A percentile compares a stretch with the other conserved stretches of the same genome.
Conservation (phyloP, 2,113 vertebrate genomes). For the Xiphophorus couchianus region DNA sequence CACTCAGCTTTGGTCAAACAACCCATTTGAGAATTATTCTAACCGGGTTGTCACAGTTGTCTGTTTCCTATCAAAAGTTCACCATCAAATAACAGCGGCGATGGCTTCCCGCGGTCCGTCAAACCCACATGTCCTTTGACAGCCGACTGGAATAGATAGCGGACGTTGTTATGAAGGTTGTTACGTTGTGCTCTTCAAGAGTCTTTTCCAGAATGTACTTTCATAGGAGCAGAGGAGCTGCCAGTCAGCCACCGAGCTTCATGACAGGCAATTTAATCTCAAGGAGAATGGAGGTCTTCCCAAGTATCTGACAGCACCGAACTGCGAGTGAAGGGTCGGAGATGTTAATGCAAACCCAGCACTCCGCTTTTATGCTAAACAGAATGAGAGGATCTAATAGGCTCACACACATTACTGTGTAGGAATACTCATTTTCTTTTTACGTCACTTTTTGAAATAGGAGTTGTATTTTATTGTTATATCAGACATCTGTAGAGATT, state of each 20-base stretch:
- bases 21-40: slow-evolving; percentile 51
- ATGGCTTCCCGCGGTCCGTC: slow-evolving; percentile 41
- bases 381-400: neutral
- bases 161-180: slow-evolving; percentile 63
- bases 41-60: slow-evolving; percentile 41
- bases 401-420: neutral
- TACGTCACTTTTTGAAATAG: neutral
- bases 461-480: neutral
- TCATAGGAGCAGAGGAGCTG: slow-evolving; percentile 67
- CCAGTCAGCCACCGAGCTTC: slow-evolving; percentile 60
- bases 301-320: slow-evolving; percentile 51
- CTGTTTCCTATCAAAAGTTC: slow-evolving; percentile 53
- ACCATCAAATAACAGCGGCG: slow-evolving; percentile 40
- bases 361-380: slow-evolving; percentile 10
- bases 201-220: slow-evolving; percentile 61
- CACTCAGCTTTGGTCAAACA: slow-evolving; percentile 33
- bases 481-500: neutral
- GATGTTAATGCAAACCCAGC: slow-evolving; percentile 1
- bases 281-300: slow-evolving; percentile 58
- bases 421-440: neutral
- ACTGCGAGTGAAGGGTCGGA: slow-evolving; percentile 4
- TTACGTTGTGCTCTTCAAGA: slow-evolving; percentile 50
- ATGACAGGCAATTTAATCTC: slow-evolving; percentile 75
- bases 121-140: slow-evolving; percentile 42
- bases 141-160: slow-evolving; percentile 53